Conservation (phyloP, 2,888 invertebrate genomes). For the Euplagia quadripunctaria region DNA sequence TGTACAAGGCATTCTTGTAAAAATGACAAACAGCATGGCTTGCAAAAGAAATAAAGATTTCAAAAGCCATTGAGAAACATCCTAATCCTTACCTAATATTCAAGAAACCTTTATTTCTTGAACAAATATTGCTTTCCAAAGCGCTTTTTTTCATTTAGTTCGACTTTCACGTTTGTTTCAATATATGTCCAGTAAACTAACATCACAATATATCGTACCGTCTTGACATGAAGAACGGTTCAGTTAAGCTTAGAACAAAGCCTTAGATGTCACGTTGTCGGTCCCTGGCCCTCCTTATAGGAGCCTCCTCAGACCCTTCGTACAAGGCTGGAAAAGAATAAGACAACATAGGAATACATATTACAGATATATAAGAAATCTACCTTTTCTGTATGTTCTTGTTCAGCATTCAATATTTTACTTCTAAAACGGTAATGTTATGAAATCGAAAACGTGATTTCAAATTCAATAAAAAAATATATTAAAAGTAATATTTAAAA, state of each 20-base stretch:
- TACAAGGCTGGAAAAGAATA: slow-evolving; percentile 40
- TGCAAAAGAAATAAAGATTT: no score
- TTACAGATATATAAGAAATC: not conserved
- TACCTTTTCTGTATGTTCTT: not conserved
- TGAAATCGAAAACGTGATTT: not conserved
- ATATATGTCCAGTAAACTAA: slow-evolving; percentile 21
- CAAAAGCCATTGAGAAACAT: no score
- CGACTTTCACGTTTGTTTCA: no score
- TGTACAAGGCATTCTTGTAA: no score
- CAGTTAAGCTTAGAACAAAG: slow-evolving; percentile 43
- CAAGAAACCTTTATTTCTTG: no score
- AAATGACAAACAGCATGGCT: not conserved
- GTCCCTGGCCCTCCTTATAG: slow-evolving; percentile 24
- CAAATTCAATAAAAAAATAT: not conserved
- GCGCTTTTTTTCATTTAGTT: no score
- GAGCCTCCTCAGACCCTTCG: slow-evolving; percentile 27
- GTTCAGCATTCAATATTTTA: not conserved
- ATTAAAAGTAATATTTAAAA: no score
- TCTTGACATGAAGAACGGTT: slow-evolving; percentile 17
- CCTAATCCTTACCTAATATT: no score
- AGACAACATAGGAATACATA: slow-evolving; percentile 10
- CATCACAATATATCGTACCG: slow-evolving; percentile 29
- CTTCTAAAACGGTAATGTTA: not conserved
- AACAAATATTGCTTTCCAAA: no score
- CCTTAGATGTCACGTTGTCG: slow-evolving; percentile 26